A percentile compares a stretch with the other conserved stretches of the same genome.
phyloP scores from a whole-genome alignment of 1,140 invertebrate genomes.

The Penaeus chinensis region DNA sequence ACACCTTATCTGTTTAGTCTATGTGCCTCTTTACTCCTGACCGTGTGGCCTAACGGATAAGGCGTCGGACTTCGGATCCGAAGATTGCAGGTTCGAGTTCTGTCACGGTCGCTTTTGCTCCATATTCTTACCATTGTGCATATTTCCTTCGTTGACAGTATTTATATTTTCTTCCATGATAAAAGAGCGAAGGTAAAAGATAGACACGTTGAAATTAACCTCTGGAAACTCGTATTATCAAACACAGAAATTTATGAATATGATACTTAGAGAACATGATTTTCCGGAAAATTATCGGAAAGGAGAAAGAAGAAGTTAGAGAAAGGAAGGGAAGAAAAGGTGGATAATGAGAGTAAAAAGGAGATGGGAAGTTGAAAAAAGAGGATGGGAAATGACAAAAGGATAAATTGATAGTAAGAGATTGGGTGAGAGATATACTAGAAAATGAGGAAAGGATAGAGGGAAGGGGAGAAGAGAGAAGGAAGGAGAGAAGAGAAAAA shows the following conservation, averaged over 20 bases:
- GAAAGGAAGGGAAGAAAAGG: background rate
- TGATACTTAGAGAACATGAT: too few species aligned
- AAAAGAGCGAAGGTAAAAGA: too few species aligned
- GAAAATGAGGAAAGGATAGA: background rate
- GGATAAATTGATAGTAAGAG: background rate
- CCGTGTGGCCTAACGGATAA: too few species aligned
- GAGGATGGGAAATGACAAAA: background rate
- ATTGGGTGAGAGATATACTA: background rate
- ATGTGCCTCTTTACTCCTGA: background rate
- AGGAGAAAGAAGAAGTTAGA: background rate
- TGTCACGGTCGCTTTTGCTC: too few species aligned
- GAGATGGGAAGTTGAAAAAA: background rate
- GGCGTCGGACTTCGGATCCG: too few species aligned
- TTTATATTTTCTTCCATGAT: too few species aligned
- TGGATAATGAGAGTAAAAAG: background rate
- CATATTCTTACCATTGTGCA: background rate
- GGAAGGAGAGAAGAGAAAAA: background rate
- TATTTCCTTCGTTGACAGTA: background rate
- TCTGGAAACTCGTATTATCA: too few species aligned
- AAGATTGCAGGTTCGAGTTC: too few species aligned
- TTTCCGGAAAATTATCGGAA: background rate
- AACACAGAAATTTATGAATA: too few species aligned
- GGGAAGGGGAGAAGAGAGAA: background rate
- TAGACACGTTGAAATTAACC: too few species aligned
- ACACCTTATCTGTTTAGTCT: background rate